Evolutionary conservation across 2,888 invertebrate species (phyloP).

Genomic region (Mactromeris polynyma): DNA sequence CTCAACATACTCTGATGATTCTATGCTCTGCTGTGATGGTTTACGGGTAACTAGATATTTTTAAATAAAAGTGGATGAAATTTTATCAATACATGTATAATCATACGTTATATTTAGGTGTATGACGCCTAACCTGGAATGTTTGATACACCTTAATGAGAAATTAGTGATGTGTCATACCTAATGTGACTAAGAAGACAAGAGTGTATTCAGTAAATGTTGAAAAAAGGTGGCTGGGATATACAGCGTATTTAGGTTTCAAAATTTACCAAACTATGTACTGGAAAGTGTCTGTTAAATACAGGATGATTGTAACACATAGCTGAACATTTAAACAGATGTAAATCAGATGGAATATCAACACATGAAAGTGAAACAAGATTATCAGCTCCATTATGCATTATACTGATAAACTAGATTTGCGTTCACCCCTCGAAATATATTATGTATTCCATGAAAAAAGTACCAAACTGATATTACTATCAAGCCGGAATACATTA

Average conservation of each 20-base stretch:
- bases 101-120: no score
- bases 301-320: background rate
- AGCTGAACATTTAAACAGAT: background rate
- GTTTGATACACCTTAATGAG: background rate
- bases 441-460: background rate
- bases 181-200: background rate
- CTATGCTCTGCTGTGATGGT: no score
- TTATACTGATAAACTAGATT: no score
- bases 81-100: no score
- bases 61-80: no score
- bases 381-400: no score
- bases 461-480: constrained; percentile 12
- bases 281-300: background rate
- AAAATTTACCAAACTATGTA: background rate
- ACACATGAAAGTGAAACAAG: no score
- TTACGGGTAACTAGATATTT: no score
- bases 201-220: background rate
- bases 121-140: background rate
- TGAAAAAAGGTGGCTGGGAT: background rate
- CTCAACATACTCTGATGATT: no score
- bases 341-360: background rate
- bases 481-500: background rate
- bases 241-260: background rate
- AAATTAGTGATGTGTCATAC: background rate
- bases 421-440: background rate